Base-by-base conservation (phyloP, 2,888 invertebrate species). In the Eupithecia exiguata region DNA sequence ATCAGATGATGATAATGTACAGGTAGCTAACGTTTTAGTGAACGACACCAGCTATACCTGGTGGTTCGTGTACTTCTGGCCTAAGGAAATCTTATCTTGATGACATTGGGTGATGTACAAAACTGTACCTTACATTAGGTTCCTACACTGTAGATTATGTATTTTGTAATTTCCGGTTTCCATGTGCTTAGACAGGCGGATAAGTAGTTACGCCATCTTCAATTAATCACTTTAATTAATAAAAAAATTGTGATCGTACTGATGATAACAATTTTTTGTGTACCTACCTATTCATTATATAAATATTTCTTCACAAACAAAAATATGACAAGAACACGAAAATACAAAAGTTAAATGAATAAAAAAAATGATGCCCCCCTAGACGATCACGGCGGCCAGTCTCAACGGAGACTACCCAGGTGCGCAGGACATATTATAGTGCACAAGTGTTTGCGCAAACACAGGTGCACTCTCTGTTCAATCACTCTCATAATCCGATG, bases 141-240 rank as follows among this genome's bases (percentile, higher is more conserved):
- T 18, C 18, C 16, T 18, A 61, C 30, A 25, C 18, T 35, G 62
- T 68, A 74, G 35, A 66, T 46, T 61, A 38, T 72, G 38, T 36
- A 65, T 65, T 65, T 71, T 70, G 49, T 73, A 71, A 77, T 72
- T 72, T 74, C 74, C 71, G 67, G 68, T 68, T 40, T 65, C 35
- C 38, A 21, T 36, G 2, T 36, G 18, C 36, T 16, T n/a, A 36
- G 18, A 12, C 63, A 36, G 18, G 38, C 3, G 36, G n/a, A 5
- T 65, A 65, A 65, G 5, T 65, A 61, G 30, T 62, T 35, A 61
- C 5, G n/a, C 49, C 76, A 81, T 78, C 80, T 77, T 66, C 25
- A 36, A 35, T 73, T 71, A 63, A 74, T 61, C 46, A 65, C 68
- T 35, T 62, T 35, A 18, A 62, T 35, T 35, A 18, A 35, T 62